Evolutionary conservation across 2,888 invertebrate species (phyloP).

Genomic region (Synanthedon formicaeformis): DNA sequence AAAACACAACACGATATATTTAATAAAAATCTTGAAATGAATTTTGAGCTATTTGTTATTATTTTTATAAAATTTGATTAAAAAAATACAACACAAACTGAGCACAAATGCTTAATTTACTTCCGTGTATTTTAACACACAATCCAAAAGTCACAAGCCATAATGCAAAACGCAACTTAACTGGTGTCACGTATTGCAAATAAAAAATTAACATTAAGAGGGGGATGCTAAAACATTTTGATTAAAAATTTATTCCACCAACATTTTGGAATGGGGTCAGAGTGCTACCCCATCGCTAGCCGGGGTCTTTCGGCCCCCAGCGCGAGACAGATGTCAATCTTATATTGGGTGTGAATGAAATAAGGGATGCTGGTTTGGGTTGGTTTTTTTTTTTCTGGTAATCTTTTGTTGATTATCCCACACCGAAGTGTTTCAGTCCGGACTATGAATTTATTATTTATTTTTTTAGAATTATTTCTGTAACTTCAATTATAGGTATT

Average conservation of each 20-base stretch:
- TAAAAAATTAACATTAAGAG: slow-evolving; percentile 44
- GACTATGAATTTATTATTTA: neutral
- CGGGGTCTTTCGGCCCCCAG: slow-evolving; percentile 2
- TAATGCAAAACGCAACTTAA: slow-evolving; percentile 40
- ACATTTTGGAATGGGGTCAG: slow-evolving; percentile 40
- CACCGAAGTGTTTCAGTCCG: neutral
- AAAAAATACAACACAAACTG: too few species aligned
- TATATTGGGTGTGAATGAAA: slow-evolving; percentile 18
- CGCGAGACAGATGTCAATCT: slow-evolving; percentile 62
- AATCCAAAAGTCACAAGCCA: slow-evolving; percentile 13
- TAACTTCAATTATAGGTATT: too few species aligned
- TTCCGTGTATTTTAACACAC: too few species aligned
- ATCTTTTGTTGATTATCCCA: neutral
- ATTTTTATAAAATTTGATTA: too few species aligned
- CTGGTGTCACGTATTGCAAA: slow-evolving; percentile 48
- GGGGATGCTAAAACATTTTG: slow-evolving; percentile 59
- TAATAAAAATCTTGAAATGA: too few species aligned
- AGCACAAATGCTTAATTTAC: too few species aligned
- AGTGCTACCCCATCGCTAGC: neutral
- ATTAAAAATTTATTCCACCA: slow-evolving; percentile 64
- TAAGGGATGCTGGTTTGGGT: slow-evolving; percentile 23
- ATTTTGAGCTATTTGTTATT: too few species aligned
- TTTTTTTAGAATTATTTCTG: neutral
- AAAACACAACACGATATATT: too few species aligned
- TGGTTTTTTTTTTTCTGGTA: neutral